Base-by-base conservation (phyloP, 2,797 vertebrate genomes). In the Enteromius fasciolatus region DNA sequence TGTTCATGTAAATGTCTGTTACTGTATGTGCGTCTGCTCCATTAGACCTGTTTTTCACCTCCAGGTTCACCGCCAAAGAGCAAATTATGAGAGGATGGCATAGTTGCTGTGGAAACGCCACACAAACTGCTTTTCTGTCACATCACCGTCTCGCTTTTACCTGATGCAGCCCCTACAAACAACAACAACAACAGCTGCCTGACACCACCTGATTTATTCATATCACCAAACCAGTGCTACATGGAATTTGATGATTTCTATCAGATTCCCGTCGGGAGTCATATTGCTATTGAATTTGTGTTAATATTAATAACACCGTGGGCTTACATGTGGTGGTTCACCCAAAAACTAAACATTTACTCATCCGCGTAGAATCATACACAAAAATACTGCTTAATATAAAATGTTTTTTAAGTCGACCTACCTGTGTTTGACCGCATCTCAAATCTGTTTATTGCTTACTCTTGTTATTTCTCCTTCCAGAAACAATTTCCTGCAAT, bases 41-140 rank as follows among this genome's bases (percentile, higher is more conserved):
- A 67, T 84, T 72, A 41, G 9, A 77, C 76, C 79, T 84, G 33
- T 79, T 84, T 81, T 83, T 80, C 74, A 59, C 81, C 73, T 80
- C 28, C 87, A 88, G 87, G 82, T 83, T 77, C 61, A 28, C 57
- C 77, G 20, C 76, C 69, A 73, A 87, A 89, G 68, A 87, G 88
- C 82, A 87, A 85, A 87, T 87, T 89, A 87, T 89, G 82, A 89
- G 83, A 76, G 76, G 83, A 84, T 86, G 36, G 75, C 48, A 82
- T 52, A 85, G 80, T 64, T 78, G 81, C 68, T 50, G 63, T 81
- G 80, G 83, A 82, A 72, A 75, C 67, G 68, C 46, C 69, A 59
- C 59, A 75, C 33, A 15, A 70, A 20, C 57, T n/a, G 36, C 28
- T 83, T 74, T 50, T 69, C 68, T 25, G 18, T 25, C 69, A 67